These are phyloP conservation scores for Strigamia maritima DNA, from an alignment of 2,888 invertebrate genomes.

Conservation along the genomic window DNA sequence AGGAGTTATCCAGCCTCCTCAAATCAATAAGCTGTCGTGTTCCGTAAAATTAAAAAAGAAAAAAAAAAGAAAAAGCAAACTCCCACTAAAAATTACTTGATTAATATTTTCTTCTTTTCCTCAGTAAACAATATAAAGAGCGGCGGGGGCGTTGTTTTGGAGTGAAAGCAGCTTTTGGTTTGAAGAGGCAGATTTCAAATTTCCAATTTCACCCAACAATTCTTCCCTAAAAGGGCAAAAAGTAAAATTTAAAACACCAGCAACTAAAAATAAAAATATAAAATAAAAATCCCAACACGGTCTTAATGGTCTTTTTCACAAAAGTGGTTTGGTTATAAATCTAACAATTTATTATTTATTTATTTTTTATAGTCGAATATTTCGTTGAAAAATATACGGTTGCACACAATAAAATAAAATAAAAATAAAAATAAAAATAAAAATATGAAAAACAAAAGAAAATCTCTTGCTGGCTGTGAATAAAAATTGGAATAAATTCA, in stretches of 20 bases:
- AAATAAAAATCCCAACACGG: not conserved
- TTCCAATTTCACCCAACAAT: conserved; percentile 15
- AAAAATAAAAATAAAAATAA: not conserved
- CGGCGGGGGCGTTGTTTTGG: not conserved
- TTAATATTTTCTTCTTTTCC: not conserved
- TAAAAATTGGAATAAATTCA: conserved; percentile 41
- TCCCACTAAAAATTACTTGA: not conserved
- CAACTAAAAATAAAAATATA: not conserved
- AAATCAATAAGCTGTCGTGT: conserved; percentile 21
- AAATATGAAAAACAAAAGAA: not conserved
- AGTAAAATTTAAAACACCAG: not conserved
- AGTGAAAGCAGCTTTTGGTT: conserved; percentile 15
- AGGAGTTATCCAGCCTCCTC: conserved; percentile 33
- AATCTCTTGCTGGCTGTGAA: conserved; percentile 22
- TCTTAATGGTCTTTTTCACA: conserved; percentile 10
- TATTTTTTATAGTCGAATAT: conserved; percentile 35
- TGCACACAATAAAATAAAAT: conserved; percentile 34
- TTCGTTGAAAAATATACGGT: conserved; percentile 41
- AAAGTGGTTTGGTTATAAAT: not conserved
- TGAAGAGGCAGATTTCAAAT: conserved; percentile 10
- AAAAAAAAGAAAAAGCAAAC: not conserved
- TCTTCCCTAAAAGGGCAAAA: not conserved
- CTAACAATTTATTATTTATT: conserved; percentile 3
- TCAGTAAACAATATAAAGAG: not conserved
- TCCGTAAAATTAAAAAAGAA: not conserved